Evolutionary conservation across 2,888 invertebrate genomes (phyloP), one percentile per base, ranked within the genome.

Genomic region (Metacarcinus magister): DNA sequence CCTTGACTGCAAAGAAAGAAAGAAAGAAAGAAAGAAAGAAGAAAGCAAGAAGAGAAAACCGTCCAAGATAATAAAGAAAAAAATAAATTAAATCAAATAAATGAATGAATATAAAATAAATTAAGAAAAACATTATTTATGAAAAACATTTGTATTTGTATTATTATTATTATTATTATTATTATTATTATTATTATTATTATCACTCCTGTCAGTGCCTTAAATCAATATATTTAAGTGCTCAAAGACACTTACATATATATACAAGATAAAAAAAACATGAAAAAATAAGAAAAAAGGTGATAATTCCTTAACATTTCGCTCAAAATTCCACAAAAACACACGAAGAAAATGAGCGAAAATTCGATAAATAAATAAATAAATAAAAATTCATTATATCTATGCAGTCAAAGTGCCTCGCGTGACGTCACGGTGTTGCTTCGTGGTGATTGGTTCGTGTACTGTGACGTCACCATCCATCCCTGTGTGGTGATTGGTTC

Each of bases 151-250:
- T 32, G 28, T 82, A 82, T 82, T 82, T 32, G 28, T 82, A 92
- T 92, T 43, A 43, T 43, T 90, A 90, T 90, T 43, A 43, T 43
- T 90, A 90, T 43, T 90, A 90, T 90, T 67, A 67, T 67, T 67
- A 67, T 67, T 67, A 67, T 67, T 67, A 67, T 67, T 67, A 67
- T 67, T 67, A 67, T 67, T 67, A 23, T 23, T 32, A 82, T 82
- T 10, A 82, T 10, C 7, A 82, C 32, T 82, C 13, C 4, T 82
- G 67, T 67, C 67, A 67, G 67, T 82, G 82, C 82, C 82, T 82
- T 82, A 82, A 82, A 82, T 13, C 32, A 32, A 82, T 32, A 82
- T 32, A 32, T 32, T 82, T 67, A 67, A 82, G 82, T 82, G 82
- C 82, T 32, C 82, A 82, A n/a, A 10, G 82, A 82, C 82, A 82